Evolutionary conservation across 1,140 invertebrate genomes (phyloP), one percentile per base, ranked within the genome.

Genomic region (Apis dorsata): DNA sequence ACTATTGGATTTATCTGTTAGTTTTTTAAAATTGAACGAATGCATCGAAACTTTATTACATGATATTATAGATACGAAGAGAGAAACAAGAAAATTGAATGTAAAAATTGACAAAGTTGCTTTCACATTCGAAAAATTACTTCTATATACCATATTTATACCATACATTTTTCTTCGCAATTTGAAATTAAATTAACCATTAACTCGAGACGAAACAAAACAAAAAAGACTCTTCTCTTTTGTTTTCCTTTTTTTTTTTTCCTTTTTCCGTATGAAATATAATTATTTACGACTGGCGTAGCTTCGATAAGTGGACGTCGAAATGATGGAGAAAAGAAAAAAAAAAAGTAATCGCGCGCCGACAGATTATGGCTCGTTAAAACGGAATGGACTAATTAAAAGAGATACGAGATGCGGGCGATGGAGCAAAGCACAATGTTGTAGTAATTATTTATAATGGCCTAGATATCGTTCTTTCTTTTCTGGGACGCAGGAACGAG

Each of bases 321-420:
- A 34, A 34, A 28, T 11, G 34, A 12, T 4, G 19, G 5, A n/a
- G 9, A 55, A 24, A 49, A 24, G 24, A 49, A 5, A 24, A 44
- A 17, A 62, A 62, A 55, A 79, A 70, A 44, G 34, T 55, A 51
- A 53, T 44, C 24, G 17, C 49, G 17, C 24, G 78, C 24, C 24
- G 79, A 51, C 60, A 66, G 69, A 80, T 80, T 80, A 80, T 57
- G 60, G 60, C 60, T 80, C 79, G 79, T 80, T 80, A 80, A 80
- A 80, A 65, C 63, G 79, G 51, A 80, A 80, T 57, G 70, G 70
- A 73, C 69, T 80, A 80, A 80, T 80, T 80, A 80, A 80, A 51
- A 57, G 70, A 24, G 79, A 65, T 65, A 73, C 24, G 19, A 19
- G 79, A 73, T 70, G 66, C 77, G 70, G 60, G 60, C 57, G 76